phyloP scores from a whole-genome alignment of 2,113 vertebrate genomes.

The Atherinomorus stipes region DNA sequence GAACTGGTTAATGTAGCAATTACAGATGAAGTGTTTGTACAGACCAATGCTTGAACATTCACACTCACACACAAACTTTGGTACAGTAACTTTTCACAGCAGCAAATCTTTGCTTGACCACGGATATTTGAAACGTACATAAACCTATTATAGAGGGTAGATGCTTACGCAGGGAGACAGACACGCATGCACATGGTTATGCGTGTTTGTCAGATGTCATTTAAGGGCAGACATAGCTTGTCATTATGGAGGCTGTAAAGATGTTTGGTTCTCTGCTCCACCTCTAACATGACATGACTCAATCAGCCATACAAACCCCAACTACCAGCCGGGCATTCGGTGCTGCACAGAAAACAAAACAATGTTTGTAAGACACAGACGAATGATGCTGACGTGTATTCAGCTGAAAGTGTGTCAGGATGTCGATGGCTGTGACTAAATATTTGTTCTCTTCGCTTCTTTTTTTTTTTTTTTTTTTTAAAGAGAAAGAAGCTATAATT shows the following conservation, averaged over 20 bases:
- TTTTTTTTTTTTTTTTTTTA: neutral
- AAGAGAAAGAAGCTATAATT: too few relatives aligned
- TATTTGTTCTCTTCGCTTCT: neutral
- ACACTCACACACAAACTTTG: neutral
- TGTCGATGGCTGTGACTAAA: neutral
- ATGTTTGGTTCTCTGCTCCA: constrained; percentile 52
- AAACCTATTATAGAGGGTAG: neutral
- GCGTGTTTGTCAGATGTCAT: constrained; percentile 58
- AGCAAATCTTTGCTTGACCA: constrained; percentile 11
- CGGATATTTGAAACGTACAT: neutral
- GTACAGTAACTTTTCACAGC: constrained; percentile 13
- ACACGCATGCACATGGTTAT: neutral
- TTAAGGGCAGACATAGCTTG: constrained; percentile 46
- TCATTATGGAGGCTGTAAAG: constrained; percentile 58
- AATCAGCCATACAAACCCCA: constrained; percentile 56
- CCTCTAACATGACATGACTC: constrained; percentile 54
- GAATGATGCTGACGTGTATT: constrained; percentile 24
- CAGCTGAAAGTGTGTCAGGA: neutral
- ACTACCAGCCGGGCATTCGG: constrained; percentile 35
- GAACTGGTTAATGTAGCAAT: constrained; percentile 4
- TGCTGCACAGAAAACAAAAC: constrained; percentile 11
- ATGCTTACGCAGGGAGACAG: neutral
- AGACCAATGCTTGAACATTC: neutral
- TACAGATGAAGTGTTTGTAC: constrained; percentile 11
- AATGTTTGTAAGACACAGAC: constrained; percentile 10